Evolutionary conservation across 2,113 vertebrate species (phyloP).

Genomic region (Synchiropus splendidus): DNA sequence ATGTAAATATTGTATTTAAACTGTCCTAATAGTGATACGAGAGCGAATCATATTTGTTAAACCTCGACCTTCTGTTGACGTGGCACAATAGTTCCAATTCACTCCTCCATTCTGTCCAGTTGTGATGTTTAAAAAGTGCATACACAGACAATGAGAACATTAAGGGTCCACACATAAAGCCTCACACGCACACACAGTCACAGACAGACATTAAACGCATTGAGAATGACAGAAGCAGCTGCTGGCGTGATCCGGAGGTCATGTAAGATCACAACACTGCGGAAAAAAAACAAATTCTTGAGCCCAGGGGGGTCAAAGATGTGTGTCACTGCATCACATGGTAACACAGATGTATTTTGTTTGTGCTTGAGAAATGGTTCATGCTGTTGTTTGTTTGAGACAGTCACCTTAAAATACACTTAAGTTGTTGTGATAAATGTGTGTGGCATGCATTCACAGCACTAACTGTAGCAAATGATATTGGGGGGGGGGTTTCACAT

Average conservation of each 20-base stretch:
- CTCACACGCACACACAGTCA: conserved; percentile 11
- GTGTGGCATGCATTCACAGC: no score
- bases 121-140: no score
- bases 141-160: conserved; percentile 3
- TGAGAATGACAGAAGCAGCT: conserved; percentile 58
- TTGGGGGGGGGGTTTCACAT: no score
- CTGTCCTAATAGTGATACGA: no score
- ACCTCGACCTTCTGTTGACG: no score
- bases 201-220: conserved; percentile 10
- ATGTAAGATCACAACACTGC: conserved; percentile 45
- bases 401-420: no score
- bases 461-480: no score
- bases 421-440: no score
- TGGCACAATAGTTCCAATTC: no score
- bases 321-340: conserved; percentile 46
- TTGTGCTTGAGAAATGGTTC: neutral
- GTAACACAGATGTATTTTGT: conserved; percentile 5
- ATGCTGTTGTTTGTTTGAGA: neutral
- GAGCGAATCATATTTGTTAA: no score
- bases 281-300: conserved; percentile 56
- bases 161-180: conserved; percentile 1
- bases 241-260: conserved; percentile 46
- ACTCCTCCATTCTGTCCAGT: no score
- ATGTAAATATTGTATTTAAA: no score
- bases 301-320: conserved; percentile 37